Evolutionary conservation across 1,140 invertebrate species (phyloP), one percentile per base, ranked within the genome.

Genomic region (Limonius californicus): DNA sequence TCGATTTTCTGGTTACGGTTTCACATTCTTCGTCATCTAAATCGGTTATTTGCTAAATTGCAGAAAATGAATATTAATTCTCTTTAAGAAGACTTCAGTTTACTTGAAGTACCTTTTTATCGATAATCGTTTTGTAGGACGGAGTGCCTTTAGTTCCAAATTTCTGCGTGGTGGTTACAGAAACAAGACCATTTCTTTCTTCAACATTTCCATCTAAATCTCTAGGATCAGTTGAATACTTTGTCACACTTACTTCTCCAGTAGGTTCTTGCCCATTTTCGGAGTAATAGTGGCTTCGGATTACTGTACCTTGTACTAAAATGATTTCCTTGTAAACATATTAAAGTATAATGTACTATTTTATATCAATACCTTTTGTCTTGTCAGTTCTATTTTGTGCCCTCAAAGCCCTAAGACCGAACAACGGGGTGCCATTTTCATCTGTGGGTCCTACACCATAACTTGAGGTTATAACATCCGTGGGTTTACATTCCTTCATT

Each of bases 361-460:
- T 6, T n/a, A n/a, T n/a, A n/a, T n/a, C n/a, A 4, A 11, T 67
- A 82, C 80, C 79, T 78, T 81, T 78, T 63, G 75, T 77, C 75
- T 76, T 82, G 76, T 80, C 78, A 76, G 77, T 81, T 70, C 79
- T 80, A 27, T 81, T 78, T 61, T 85, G 84, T 62, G 85, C 84
- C 62, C 87, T 81, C 39, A 91, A 79, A 32, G 89, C 89, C 70
- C 83, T 83, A 54, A 90, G 81, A 32, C 89, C 89, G 74, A 90
- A 90, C 18, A 91, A 78, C 3, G 88, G 89, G 57, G 82, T 78
- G n/a, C 89, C 88, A 67, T 89, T 84, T 64, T 89, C 87, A 72
- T 91, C 89, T 3, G 87, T 87, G 35, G 90, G 90, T 2, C 89
- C 89, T 1, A 89, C 85, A 1, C 90, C 89, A 73, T 92, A 92